These are phyloP conservation scores for Upupa epops DNA, from an alignment of 2,113 vertebrate genomes.

Conservation along the genomic window DNA sequence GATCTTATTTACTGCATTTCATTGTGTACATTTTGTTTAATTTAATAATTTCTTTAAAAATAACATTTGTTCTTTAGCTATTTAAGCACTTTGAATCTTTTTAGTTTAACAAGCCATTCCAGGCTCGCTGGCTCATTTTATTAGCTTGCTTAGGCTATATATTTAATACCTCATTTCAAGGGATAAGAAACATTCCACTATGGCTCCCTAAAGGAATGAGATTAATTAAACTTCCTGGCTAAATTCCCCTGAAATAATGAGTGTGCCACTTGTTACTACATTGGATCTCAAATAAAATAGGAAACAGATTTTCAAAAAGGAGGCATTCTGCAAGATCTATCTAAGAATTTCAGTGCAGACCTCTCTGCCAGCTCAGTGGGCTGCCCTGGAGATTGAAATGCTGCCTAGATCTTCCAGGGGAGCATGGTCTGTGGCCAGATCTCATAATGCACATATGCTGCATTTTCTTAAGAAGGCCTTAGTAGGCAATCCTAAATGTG, in stretches of 20 bases:
- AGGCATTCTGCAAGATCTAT: neutral
- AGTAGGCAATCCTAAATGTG: neutral
- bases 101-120: neutral
- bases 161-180: neutral
- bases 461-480: neutral
- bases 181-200: neutral
- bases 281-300: neutral
- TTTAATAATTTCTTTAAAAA: neutral
- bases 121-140: neutral
- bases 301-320: constrained; percentile 34
- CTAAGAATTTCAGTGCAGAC: constrained; percentile 12
- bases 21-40: neutral
- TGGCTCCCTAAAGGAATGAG: neutral
- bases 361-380: neutral
- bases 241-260: constrained; percentile 29
- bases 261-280: neutral
- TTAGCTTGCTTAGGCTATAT: neutral
- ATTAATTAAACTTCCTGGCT: constrained; percentile 43
- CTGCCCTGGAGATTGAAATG: neutral
- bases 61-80: neutral
- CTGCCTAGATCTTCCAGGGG: neutral
- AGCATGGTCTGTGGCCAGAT: neutral
- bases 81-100: neutral
- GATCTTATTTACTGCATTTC: neutral
- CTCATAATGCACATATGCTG: neutral